Evolutionary conservation across 2,888 invertebrate genomes (phyloP), one percentile per base, ranked within the genome.

Genomic region (Drosophila atripex): DNA sequence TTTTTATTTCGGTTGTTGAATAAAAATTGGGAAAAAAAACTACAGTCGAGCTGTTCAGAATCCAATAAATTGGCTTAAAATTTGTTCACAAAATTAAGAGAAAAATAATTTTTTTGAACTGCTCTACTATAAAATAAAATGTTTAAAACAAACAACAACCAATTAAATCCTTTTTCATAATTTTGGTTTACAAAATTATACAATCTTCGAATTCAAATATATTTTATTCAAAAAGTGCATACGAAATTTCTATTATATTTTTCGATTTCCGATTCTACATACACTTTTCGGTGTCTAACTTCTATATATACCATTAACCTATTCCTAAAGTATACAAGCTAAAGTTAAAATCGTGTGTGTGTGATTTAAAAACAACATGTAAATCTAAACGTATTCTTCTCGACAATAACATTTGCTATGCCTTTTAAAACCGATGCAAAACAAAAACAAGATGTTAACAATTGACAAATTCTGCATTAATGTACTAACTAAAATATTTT

Each of bases 401-500:
- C 47, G 50, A 64, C 66, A 61, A 49, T 51, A 51, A 60, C 65
- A 69, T 53, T 76, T 71, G 64, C 70, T 65, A 59, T 72, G 60
- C 56, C 46, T 23, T 68, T 50, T 54, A 61, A 60, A 41, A 21
- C 63, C 55, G 16, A 45, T 23, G 21, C 28, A 28, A 28, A 28
- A 14, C 46, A 71, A 53, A 47, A 47, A 41, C 47, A 60, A 71
- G 66, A 58, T 60, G 32, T 12, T 76, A 69, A 65, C 39, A 51
- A 52, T 38, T 50, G 51, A 82, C 35, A 45, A 71, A 30, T 50
- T 23, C 75, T 80, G 69, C 78, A 65, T 84, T 71, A 65, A 64
- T 53, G 65, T 58, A 87, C 77, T 88, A 79, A 88, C 75, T 78
- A 49, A 85, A 82, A 83, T 78, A 86, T 85, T 75, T 87, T 80